Conservation (phyloP, 23 tunicate genomes). For the Corella eumyota region DNA sequence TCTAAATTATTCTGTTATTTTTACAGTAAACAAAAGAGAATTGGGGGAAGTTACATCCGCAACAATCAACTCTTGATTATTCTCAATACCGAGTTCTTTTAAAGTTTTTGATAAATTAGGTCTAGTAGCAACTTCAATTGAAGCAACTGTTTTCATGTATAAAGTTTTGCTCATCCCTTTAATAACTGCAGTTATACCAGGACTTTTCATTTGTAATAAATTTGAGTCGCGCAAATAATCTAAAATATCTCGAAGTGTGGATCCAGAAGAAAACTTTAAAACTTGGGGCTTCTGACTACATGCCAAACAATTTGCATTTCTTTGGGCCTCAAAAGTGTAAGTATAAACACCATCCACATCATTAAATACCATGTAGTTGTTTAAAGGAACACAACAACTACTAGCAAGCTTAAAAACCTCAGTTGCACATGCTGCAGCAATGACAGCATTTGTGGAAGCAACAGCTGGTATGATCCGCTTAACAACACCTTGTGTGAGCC, state of each 20-base stretch:
- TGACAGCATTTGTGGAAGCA: constrained; percentile 92
- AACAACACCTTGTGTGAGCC: constrained; percentile 84
- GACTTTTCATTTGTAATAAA: constrained; percentile 67
- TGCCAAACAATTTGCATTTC: constrained; percentile 54
- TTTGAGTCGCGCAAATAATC: constrained; percentile 39
- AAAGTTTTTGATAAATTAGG: constrained; percentile 64
- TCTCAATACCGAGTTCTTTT: constrained; percentile 41
- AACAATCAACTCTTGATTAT: constrained; percentile 64
- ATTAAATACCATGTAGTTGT: constrained; percentile 89
- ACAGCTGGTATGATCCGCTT: constrained; percentile 97
- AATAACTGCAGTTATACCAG: constrained; percentile 51
- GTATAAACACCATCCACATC: constrained; percentile 75
- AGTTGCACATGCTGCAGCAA: constrained; percentile 70
- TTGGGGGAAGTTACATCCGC: constrained; percentile 82
- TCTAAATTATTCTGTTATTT: constrained; percentile 14
- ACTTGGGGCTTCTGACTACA: constrained; percentile 53
- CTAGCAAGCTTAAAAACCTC: constrained; percentile 88
- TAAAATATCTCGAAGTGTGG: constrained; percentile 39
- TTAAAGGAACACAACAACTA: constrained; percentile 63
- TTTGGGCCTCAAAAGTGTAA: constrained; percentile 69
- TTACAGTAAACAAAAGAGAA: constrained; percentile 36
- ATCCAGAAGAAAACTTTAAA: constrained; percentile 15
- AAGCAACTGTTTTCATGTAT: constrained; percentile 63
- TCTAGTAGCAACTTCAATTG: constrained; percentile 72
- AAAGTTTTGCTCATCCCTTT: constrained; percentile 47